These are phyloP conservation scores for Chloroceryle amazona DNA, from an alignment of 2,797 vertebrate species.

Conservation along the genomic window DNA sequence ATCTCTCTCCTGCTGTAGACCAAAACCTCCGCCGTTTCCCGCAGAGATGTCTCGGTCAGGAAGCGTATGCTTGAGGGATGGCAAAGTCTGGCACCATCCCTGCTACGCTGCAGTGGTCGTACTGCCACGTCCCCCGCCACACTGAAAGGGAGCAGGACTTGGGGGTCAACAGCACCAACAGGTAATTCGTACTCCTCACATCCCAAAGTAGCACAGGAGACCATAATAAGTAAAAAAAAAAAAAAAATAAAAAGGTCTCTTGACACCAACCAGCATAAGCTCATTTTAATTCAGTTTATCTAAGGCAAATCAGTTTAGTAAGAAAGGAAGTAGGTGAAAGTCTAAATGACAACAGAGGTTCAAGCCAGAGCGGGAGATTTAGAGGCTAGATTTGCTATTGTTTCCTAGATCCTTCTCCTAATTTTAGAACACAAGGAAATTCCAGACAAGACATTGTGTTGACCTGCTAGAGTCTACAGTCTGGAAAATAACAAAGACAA, in stretches of 20 bases:
- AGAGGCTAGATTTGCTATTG: constrained; percentile 29
- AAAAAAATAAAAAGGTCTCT: background rate
- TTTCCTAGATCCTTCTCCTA: constrained; percentile 35
- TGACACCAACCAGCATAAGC: rapidly evolving
- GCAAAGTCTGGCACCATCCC: rapidly evolving
- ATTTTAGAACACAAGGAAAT: constrained; percentile 67
- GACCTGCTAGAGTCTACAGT: background rate
- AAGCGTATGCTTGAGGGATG: rapidly evolving
- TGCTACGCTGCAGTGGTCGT: rapidly evolving
- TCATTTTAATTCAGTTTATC: background rate
- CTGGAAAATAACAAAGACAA: background rate
- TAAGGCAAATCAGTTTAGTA: background rate
- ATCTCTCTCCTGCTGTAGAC: background rate
- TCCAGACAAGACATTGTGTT: constrained; percentile 19
- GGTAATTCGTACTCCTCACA: background rate
- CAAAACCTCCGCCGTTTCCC: background rate
- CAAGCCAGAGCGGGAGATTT: background rate
- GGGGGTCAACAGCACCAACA: rapidly evolving
- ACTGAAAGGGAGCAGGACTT: rapidly evolving
- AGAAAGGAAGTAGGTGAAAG: constrained; percentile 50
- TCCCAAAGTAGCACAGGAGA: background rate
- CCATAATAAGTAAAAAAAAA: background rate
- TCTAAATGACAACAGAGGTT: constrained; percentile 14
- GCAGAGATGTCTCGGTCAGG: rapidly evolving
- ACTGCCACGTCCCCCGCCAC: too few relatives aligned